These are phyloP conservation scores for Ellobius talpinus DNA, from an alignment of 2,113 vertebrate species.

Conservation along the genomic window DNA sequence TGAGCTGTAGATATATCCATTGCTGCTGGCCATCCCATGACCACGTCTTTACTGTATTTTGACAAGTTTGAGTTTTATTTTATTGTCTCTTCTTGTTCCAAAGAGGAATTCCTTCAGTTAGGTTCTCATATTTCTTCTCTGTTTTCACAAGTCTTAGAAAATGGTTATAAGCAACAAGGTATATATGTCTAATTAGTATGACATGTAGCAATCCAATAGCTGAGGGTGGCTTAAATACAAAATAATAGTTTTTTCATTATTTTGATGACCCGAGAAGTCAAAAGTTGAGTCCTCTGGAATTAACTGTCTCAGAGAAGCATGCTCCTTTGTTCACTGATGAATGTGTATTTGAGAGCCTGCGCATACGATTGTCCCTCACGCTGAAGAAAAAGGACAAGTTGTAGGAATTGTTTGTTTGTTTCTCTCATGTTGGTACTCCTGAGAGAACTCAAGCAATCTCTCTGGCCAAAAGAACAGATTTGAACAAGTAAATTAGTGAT, in stretches of 20 bases:
- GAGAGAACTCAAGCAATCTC: background rate
- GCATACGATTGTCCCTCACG: too few species aligned
- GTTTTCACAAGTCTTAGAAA: background rate
- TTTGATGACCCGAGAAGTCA: background rate
- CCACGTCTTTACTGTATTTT: too few species aligned
- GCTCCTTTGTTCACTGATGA: background rate
- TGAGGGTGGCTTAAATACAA: background rate
- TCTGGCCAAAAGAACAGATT: background rate
- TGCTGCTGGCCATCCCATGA: too few species aligned
- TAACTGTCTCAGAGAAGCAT: background rate
- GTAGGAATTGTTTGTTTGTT: background rate
- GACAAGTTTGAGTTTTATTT: too few species aligned
- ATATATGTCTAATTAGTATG: background rate
- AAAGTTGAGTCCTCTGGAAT: background rate
- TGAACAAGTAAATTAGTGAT: background rate
- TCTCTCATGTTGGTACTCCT: background rate
- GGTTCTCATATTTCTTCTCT: background rate
- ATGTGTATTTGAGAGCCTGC: background rate
- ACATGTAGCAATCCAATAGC: background rate
- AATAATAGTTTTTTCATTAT: too few species aligned
- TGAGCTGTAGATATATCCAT: background rate
- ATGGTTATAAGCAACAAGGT: background rate
- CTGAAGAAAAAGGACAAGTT: background rate
- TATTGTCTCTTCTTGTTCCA: background rate
- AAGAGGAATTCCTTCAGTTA: background rate